Evolutionary conservation across 1,140 invertebrate species (phyloP).

Genomic region (Watersipora subatra): DNA sequence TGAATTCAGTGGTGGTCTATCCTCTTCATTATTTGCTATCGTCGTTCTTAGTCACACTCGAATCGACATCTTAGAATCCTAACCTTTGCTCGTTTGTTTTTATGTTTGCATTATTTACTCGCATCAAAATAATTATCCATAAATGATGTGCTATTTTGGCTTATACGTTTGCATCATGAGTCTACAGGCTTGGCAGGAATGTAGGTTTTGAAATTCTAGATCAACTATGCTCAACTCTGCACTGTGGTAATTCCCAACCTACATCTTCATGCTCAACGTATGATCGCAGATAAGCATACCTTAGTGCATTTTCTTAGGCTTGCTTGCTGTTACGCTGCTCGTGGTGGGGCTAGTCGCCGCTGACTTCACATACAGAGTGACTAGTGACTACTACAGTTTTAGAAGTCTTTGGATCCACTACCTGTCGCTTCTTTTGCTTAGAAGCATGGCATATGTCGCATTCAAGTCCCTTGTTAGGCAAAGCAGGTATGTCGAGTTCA

Average conservation of each 20-base stretch:
- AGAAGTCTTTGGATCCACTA: background rate
- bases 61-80: background rate
- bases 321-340: background rate
- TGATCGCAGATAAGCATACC: too few species aligned
- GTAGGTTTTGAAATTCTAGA: background rate
- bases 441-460: too few species aligned
- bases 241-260: too few species aligned
- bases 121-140: background rate
- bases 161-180: background rate
- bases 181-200: background rate
- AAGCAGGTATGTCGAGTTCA: too few species aligned
- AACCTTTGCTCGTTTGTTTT: background rate
- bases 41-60: background rate
- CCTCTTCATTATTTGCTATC: background rate
- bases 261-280: too few species aligned
- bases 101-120: background rate
- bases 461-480: too few species aligned
- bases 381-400: background rate
- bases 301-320: background rate
- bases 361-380: background rate
- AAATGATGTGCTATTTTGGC: too few species aligned
- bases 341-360: background rate
- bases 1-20: background rate
- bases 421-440: background rate
- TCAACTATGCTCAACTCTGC: background rate